Percentiles rank a stretch among this genome's conserved stretches.
Conservation (phyloP, 1,140 invertebrate species). For the Trinorchestia longiramus region DNA sequence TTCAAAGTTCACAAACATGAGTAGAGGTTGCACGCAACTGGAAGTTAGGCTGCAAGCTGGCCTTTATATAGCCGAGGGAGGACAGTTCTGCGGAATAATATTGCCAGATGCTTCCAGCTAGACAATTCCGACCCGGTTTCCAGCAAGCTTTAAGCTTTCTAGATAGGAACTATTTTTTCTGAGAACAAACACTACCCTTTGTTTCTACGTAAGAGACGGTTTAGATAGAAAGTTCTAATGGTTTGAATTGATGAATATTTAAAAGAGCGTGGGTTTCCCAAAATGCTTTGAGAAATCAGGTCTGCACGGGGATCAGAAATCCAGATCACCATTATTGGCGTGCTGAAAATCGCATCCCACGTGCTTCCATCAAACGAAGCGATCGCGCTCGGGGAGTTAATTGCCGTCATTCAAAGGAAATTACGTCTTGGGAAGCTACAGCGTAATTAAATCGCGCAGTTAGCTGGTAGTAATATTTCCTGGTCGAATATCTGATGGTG, state of each 20-base stretch:
- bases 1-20: not conserved
- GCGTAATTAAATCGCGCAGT: not conserved
- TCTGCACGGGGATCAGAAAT: too few species aligned
- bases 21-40: not conserved
- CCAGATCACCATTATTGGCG: not conserved
- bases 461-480: not conserved
- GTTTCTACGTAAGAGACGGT: not conserved
- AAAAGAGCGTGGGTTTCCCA: not conserved
- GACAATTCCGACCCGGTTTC: slow-evolving; percentile 11
- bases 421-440: not conserved
- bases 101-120: not conserved
- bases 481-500: not conserved
- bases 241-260: not conserved
- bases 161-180: not conserved
- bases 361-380: not conserved
- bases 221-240: not conserved
- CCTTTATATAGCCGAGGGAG: not conserved
- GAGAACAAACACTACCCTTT: not conserved
- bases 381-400: not conserved
- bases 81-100: not conserved
- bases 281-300: not conserved
- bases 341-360: not conserved
- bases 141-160: slow-evolving; percentile 6
- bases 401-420: not conserved
- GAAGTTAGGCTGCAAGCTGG: not conserved